phyloP scores from a whole-genome alignment of 2,888 invertebrate genomes.

The Melieria crassipennis region DNA sequence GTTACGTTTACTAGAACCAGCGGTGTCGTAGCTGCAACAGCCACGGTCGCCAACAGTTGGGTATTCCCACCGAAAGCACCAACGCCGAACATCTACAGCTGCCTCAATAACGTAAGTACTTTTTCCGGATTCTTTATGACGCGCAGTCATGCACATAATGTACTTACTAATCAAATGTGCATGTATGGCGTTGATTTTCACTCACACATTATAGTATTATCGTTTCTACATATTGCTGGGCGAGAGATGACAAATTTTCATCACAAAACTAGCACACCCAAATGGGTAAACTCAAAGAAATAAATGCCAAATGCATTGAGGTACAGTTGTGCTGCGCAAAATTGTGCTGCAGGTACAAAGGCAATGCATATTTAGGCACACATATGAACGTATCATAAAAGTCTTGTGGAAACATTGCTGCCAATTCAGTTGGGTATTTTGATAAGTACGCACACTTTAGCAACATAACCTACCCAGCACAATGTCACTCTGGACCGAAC shows the following conservation, averaged over 20 bases:
- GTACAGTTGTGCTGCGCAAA: conserved; percentile 27
- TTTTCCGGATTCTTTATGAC: neutral
- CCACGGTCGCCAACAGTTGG: conserved; percentile 69
- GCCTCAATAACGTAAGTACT: conserved; percentile 75
- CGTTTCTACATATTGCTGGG: neutral
- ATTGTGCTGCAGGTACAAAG: too few species aligned
- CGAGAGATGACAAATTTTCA: too few species aligned
- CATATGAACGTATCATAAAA: neutral
- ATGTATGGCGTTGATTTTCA: neutral
- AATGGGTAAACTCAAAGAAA: neutral
- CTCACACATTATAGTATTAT: neutral
- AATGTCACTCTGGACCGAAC: too few species aligned
- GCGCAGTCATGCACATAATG: neutral
- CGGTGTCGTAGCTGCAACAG: conserved; percentile 40
- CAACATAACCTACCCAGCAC: neutral
- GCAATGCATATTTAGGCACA: too few species aligned
- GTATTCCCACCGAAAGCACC: conserved; percentile 84
- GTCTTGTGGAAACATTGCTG: conserved; percentile 18
- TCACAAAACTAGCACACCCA: neutral
- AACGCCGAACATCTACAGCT: conserved; percentile 74
- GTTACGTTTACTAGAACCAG: conserved; percentile 51
- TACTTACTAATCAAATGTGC: neutral
- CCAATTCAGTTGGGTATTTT: neutral
- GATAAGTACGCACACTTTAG: neutral
- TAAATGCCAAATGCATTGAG: conserved; percentile 23